These are phyloP conservation scores for Micrastur ruficollis DNA, from an alignment of 2,797 vertebrate genomes.

Conservation along the genomic window DNA sequence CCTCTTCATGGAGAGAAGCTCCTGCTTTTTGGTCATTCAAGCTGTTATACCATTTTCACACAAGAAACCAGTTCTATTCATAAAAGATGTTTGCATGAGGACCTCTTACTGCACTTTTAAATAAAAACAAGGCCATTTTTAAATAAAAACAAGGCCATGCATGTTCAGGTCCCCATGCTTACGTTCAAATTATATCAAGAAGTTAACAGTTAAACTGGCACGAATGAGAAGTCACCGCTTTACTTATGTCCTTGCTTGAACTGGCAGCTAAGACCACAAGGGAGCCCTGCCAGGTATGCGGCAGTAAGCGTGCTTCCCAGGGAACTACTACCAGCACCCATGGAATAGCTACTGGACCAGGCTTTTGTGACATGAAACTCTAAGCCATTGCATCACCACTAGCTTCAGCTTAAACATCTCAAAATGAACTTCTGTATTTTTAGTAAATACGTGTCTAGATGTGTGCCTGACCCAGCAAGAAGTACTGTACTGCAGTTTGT, in stretches of 20 bases:
- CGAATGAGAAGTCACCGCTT: not conserved
- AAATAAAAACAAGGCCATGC: not conserved
- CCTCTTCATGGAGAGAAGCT: not conserved
- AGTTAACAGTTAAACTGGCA: not conserved
- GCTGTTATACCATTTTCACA: not conserved
- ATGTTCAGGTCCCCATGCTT: not conserved
- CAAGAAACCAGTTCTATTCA: not conserved
- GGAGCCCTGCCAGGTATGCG: not conserved
- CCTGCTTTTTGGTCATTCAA: not conserved
- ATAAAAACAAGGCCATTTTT: not conserved
- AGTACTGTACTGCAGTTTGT: not conserved
- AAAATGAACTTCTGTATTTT: not conserved
- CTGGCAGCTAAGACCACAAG: not conserved
- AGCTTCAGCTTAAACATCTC: not conserved
- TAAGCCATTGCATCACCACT: not conserved
- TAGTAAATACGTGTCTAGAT: not conserved
- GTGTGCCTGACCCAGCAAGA: not conserved
- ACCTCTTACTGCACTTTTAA: not conserved
- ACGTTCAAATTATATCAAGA: not conserved
- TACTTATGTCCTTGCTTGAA: not conserved
- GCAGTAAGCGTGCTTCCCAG: not conserved
- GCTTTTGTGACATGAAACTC: not conserved
- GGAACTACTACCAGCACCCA: not conserved
- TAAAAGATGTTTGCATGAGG: not conserved
- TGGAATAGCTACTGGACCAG: not conserved